A percentile compares a stretch with the other conserved stretches of the same genome.
Evolutionary conservation across 92 coral and sea anemone genomes (phyloP).

Genomic region (Epizoanthus ramosus): DNA sequence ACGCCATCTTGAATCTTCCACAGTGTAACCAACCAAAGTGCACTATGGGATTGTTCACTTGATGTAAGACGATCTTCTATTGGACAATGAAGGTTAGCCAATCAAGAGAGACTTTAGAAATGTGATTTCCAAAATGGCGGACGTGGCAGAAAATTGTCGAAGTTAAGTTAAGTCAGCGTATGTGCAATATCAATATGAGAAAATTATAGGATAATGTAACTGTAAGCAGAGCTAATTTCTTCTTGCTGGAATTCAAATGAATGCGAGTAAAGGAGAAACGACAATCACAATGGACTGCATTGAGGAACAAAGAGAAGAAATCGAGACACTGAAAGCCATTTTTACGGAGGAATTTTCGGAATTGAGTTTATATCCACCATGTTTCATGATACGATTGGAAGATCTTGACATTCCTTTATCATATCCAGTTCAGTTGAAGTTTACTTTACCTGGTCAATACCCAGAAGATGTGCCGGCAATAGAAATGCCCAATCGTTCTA

Average conservation of each 20-base stretch:
- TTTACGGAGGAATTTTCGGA: conserved; percentile 78
- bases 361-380: conserved; percentile 67
- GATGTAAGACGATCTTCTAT: neutral
- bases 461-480: conserved; percentile 71
- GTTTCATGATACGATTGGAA: conserved; percentile 78
- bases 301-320: conserved; percentile 81
- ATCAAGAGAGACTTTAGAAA: neutral
- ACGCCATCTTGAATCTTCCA: conserved; percentile 77
- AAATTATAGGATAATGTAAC: too few relatives aligned
- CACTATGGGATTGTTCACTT: conserved; percentile 20
- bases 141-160: neutral
- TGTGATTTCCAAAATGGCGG: conserved; percentile 3
- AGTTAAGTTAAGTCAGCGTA: too few relatives aligned
- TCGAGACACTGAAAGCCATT: conserved; percentile 76
- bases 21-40: neutral
- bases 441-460: conserved; percentile 66
- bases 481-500: conserved; percentile 81
- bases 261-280: neutral
- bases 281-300: conserved; percentile 59
- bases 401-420: conserved; percentile 65
- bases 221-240: too few relatives aligned
- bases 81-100: neutral
- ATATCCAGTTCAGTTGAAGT: conserved; percentile 58
- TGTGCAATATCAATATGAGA: too few relatives aligned
- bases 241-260: neutral